Evolutionary conservation across 2,888 invertebrate genomes (phyloP).

Genomic region (Erannis defoliaria): DNA sequence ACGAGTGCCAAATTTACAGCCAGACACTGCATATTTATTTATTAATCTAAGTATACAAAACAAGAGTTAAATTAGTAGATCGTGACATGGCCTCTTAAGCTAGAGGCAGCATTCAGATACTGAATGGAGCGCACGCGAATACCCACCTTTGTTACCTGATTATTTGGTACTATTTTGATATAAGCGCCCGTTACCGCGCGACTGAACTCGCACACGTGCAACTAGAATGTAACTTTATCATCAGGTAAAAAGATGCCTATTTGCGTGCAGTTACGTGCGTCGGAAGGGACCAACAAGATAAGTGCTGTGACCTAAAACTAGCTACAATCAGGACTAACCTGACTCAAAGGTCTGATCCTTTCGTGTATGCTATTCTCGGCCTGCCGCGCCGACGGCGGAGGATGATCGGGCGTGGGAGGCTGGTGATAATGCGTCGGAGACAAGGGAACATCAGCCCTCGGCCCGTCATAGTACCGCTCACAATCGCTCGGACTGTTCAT

Average conservation of each 20-base stretch:
- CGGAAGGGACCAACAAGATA: conserved; percentile 1
- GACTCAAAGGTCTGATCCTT: conserved; percentile 95
- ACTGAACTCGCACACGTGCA: background rate
- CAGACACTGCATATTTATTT: conserved; percentile 3
- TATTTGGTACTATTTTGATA: background rate
- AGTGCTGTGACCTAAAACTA: conserved; percentile 39
- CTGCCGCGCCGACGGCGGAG: conserved; percentile 95
- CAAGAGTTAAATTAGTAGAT: conserved; percentile 16
- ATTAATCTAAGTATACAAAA: background rate
- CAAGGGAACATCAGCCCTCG: conserved; percentile 88
- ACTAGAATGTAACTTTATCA: background rate
- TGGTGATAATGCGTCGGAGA: conserved; percentile 96
- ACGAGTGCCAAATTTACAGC: conserved; percentile 3
- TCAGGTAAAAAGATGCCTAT: background rate
- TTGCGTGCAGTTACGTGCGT: background rate
- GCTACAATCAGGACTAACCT: conserved; percentile 89
- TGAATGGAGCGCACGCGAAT: background rate
- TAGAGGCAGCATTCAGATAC: background rate
- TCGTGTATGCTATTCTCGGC: conserved; percentile 96
- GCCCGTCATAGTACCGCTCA: conserved; percentile 75
- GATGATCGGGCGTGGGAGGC: conserved; percentile 97
- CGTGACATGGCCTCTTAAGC: conserved; percentile 9
- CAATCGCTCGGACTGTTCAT: conserved; percentile 83
- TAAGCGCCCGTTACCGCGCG: background rate
- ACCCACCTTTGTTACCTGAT: background rate